Conservation (phyloP, 2,888 invertebrate genomes). For the Erebia palarica region DNA sequence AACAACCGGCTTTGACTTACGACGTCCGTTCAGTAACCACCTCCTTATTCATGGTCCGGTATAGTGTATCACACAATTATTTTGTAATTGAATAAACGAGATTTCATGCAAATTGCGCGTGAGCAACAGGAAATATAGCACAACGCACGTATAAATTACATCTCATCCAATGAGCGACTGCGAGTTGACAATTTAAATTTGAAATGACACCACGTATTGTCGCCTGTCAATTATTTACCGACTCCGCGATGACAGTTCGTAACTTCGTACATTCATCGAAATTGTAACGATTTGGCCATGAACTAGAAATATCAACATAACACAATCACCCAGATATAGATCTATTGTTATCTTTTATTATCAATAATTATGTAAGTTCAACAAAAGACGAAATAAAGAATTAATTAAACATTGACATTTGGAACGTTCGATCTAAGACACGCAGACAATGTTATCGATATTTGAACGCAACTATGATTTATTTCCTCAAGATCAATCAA, state of each 20-base stretch:
- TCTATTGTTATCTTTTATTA: slow-evolving; percentile 26
- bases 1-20: slow-evolving; percentile 50
- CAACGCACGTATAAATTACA: slow-evolving; percentile 64
- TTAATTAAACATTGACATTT: not conserved
- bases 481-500: not conserved
- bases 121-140: slow-evolving; percentile 52
- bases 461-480: slow-evolving; percentile 1
- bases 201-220: slow-evolving; percentile 37
- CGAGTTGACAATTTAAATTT: not conserved
- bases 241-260: slow-evolving; percentile 52
- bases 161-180: slow-evolving; percentile 72
- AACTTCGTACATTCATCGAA: slow-evolving; percentile 45
- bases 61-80: slow-evolving; percentile 60
- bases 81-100: slow-evolving; percentile 76
- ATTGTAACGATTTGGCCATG: slow-evolving; percentile 52
- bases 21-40: slow-evolving; percentile 58
- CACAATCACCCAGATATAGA: slow-evolving; percentile 35
- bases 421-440: not conserved
- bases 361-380: slow-evolving; percentile 1
- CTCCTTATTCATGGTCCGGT: slow-evolving; percentile 58
- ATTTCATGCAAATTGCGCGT: slow-evolving; percentile 72
- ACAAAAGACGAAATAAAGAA: not conserved
- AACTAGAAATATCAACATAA: slow-evolving; percentile 62
- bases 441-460: not conserved
- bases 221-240: slow-evolving; percentile 35